Percentiles rank a stretch among this genome's conserved stretches.
phyloP scores from a whole-genome alignment of 2,888 invertebrate genomes.

The Apamea crenata region DNA sequence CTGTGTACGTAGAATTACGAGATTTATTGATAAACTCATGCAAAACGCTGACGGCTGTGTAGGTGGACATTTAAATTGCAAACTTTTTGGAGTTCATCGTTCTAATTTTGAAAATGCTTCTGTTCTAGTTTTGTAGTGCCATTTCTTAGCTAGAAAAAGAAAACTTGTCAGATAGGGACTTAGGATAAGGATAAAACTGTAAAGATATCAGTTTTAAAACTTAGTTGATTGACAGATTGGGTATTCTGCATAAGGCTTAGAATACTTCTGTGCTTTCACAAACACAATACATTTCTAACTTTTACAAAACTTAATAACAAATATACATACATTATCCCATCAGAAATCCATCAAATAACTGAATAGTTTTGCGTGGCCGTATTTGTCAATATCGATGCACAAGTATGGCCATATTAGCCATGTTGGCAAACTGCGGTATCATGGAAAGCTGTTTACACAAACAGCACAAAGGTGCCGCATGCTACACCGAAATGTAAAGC shows the following conservation, averaged over 20 bases:
- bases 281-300: neutral
- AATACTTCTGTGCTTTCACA: neutral
- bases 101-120: conserved; percentile 30
- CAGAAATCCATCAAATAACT: conserved; percentile 3
- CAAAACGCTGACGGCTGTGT: conserved; percentile 3
- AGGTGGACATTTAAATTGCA: neutral
- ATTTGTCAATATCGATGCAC: conserved; percentile 73
- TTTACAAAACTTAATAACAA: neutral
- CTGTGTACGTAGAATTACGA: neutral
- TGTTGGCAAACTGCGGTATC: conserved; percentile 68
- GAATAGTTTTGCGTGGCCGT: conserved; percentile 48
- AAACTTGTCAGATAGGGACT: neutral
- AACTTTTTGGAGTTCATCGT: conserved; percentile 16
- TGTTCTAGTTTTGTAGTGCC: neutral
- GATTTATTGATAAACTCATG: conserved; percentile 29
- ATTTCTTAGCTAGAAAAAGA: neutral
- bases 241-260: neutral
- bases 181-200: too few species aligned
- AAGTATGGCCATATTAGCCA: conserved; percentile 69
- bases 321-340: neutral
- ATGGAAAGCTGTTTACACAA: conserved; percentile 70
- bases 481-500: conserved; percentile 51
- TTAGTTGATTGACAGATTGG: too few species aligned
- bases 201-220: too few species aligned
- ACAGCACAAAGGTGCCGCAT: conserved; percentile 74